Conservation (phyloP, 2,113 vertebrate species). For the Epinephelus cyanopodus region DNA sequence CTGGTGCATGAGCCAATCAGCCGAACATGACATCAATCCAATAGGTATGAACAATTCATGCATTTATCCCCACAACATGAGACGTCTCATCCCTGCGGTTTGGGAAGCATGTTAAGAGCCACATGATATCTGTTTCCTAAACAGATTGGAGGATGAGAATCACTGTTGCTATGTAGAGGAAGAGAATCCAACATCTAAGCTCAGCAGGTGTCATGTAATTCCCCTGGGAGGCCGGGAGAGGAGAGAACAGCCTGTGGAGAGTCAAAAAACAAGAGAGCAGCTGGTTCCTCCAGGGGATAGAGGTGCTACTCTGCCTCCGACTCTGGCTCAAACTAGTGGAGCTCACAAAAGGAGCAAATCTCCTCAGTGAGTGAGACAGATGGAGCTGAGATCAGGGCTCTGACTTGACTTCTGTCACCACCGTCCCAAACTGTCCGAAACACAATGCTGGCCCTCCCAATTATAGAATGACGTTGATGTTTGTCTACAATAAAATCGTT, state of each 20-base stretch:
- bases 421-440: too few species aligned
- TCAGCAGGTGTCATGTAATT: slow-evolving; percentile 69
- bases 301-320: slow-evolving; percentile 44
- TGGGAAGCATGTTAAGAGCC: slow-evolving; percentile 15
- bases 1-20: slow-evolving; percentile 22
- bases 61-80: not conserved
- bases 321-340: slow-evolving; percentile 16
- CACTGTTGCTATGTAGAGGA: slow-evolving; percentile 31
- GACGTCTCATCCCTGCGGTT: slow-evolving; percentile 18
- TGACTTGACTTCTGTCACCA: too few species aligned
- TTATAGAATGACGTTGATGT: too few species aligned
- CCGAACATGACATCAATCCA: not conserved
- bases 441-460: too few species aligned
- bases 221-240: slow-evolving; percentile 49
- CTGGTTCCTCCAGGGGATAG: slow-evolving; percentile 60
- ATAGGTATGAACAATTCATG: not conserved
- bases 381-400: not conserved
- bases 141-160: slow-evolving; percentile 68
- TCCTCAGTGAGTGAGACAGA: not conserved
- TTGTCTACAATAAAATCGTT: too few species aligned
- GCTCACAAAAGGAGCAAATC: not conserved
- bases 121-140: slow-evolving; percentile 32
- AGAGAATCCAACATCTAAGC: slow-evolving; percentile 48
- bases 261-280: slow-evolving; percentile 67
- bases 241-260: slow-evolving; percentile 66